These are phyloP conservation scores for Dryobota labecula DNA, from an alignment of 2,888 invertebrate genomes.

Conservation along the genomic window DNA sequence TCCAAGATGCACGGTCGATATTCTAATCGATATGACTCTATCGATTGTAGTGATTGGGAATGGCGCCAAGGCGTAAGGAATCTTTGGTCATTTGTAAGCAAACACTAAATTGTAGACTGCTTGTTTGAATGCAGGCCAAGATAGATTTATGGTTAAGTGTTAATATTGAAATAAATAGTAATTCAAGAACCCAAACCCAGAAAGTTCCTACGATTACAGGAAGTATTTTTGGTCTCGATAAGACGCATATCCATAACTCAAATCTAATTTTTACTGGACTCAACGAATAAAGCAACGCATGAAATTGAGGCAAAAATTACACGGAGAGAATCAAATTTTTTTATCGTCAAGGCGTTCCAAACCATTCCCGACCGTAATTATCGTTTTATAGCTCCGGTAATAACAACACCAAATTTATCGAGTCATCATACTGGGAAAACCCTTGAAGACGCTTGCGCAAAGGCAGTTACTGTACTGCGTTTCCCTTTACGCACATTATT, in stretches of 20 bases:
- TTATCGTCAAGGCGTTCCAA: conserved; percentile 71
- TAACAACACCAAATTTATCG: conserved; percentile 74
- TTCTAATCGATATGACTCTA: conserved; percentile 54
- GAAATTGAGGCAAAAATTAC: conserved; percentile 75
- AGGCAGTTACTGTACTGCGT: conserved; percentile 43
- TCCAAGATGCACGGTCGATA: conserved; percentile 55
- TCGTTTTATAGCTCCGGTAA: conserved; percentile 71
- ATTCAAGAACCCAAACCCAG: neutral
- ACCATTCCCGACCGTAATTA: conserved; percentile 71
- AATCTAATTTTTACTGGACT: conserved; percentile 52
- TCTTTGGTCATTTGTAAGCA: conserved; percentile 28
- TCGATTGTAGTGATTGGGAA: conserved; percentile 46
- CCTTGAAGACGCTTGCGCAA: conserved; percentile 67
- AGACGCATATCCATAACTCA: conserved; percentile 40
- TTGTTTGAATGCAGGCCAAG: neutral
- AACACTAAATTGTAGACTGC: conserved; percentile 24
- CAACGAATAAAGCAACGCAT: conserved; percentile 71
- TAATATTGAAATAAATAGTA: conserved; percentile 19
- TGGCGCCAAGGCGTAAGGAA: conserved; percentile 42
- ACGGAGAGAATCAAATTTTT: conserved; percentile 70
- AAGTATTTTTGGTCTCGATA: conserved; percentile 3
- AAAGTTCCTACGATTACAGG: neutral
- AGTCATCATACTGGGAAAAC: conserved; percentile 70
- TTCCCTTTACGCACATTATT: conserved; percentile 48
- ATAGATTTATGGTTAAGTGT: conserved; percentile 23